A percentile compares a stretch with the other conserved stretches of the same genome.
phyloP scores from a whole-genome alignment of 2,888 invertebrate species.

The Pheosia gnoma region DNA sequence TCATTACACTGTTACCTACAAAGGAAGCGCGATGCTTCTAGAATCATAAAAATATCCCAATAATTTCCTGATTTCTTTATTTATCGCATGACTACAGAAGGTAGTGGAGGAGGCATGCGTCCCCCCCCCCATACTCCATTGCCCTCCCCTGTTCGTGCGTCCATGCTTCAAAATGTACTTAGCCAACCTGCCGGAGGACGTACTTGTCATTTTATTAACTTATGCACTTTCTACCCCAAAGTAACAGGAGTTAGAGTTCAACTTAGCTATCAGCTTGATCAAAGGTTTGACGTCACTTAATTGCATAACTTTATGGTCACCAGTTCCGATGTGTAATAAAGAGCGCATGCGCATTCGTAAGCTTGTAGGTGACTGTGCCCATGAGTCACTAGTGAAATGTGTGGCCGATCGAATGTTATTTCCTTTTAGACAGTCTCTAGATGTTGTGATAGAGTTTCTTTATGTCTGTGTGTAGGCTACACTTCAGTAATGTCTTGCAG shows the following conservation, averaged over 20 bases:
- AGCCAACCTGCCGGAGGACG: too few species aligned
- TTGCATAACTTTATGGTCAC: neutral
- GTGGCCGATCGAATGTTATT: neutral
- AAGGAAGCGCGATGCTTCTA: too few species aligned
- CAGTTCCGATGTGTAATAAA: constrained; percentile 1
- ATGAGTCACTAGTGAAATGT: constrained; percentile 3
- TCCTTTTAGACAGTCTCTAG: neutral
- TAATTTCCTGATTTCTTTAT: too few species aligned
- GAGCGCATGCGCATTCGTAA: neutral
- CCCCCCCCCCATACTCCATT: too few species aligned
- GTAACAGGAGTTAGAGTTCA: neutral
- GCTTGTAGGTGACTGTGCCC: neutral
- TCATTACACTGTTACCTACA: too few species aligned
- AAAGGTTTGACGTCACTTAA: neutral
- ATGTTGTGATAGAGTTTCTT: neutral
- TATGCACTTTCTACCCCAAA: too few species aligned
- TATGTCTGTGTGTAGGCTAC: neutral
- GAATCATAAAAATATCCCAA: too few species aligned
- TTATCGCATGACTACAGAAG: too few species aligned
- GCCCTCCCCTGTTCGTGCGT: too few species aligned
- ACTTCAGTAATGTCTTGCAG: neutral
- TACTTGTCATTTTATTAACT: too few species aligned
- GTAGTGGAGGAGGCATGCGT: too few species aligned
- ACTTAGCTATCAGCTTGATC: neutral
- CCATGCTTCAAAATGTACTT: too few species aligned